Percentiles rank a stretch among this genome's conserved stretches.
phyloP scores from a whole-genome alignment of 2,797 vertebrate species.

The Octomys mimax region DNA sequence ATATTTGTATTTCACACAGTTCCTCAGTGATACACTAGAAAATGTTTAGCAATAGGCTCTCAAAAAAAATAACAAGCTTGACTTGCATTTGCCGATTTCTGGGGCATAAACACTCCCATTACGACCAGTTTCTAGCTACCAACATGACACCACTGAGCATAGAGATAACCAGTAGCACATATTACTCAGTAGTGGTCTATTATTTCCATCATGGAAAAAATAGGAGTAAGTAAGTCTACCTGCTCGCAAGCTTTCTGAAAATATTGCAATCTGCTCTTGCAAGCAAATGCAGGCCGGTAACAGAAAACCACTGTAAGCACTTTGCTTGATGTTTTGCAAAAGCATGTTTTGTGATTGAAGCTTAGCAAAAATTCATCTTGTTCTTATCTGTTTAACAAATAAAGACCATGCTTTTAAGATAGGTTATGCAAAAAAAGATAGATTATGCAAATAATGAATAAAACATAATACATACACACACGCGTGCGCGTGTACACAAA shows the following conservation, averaged over 20 bases:
- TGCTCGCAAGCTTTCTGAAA: slow-evolving; percentile 52
- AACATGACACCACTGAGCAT: not conserved
- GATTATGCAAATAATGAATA: slow-evolving; percentile 44
- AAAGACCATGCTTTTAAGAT: slow-evolving; percentile 36
- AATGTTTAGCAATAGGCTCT: slow-evolving; percentile 8
- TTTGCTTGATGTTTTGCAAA: slow-evolving; percentile 27
- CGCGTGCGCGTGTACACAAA: not conserved
- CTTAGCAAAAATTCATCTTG: slow-evolving; percentile 45
- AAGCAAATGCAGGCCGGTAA: not conserved
- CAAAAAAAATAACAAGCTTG: not conserved
- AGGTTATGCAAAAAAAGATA: slow-evolving; percentile 25
- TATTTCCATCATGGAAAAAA: not conserved
- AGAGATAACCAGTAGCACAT: not conserved
- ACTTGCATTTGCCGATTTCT: not conserved
- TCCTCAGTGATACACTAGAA: not conserved
- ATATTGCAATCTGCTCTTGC: not conserved
- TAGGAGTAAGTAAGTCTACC: not conserved
- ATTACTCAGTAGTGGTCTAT: not conserved
- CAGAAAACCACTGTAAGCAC: not conserved
- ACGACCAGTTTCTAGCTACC: not conserved
- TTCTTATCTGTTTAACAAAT: not conserved
- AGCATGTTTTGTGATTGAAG: not conserved
- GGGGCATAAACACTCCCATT: not conserved
- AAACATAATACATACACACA: not conserved
- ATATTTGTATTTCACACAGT: slow-evolving; percentile 42